Evolutionary conservation across 1,140 invertebrate genomes (phyloP), one percentile per base, ranked within the genome.

Genomic region (Macrostomum lignano): DNA sequence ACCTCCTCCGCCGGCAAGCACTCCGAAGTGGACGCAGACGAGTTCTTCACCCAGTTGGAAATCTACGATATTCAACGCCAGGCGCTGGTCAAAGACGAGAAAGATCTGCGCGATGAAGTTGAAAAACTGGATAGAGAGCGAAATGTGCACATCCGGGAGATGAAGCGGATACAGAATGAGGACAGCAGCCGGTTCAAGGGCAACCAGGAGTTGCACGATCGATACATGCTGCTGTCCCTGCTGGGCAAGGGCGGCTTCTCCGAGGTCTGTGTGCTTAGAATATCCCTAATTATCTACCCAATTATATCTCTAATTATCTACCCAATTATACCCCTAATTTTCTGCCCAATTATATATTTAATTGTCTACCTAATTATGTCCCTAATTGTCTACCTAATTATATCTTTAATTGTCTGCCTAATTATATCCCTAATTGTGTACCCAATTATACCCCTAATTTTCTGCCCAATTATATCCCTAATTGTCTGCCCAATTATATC

Each of bases 111-210:
- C 58, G 58, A 88, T 39, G 86, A 96, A 64, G 75, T 93, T 71
- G 88, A 98, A 55, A 93, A 94, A 57, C 66, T 98, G 44, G 88
- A 96, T 61, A 66, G 88, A 44, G 86, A 94, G 59, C 64, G 88
- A 49, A 94, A 96, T 67, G 67, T 98, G 40, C 88, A 98, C 61
- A 96, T 96, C 58, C 68, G 88, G 44, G 88, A 96, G 66, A 62
- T 96, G 42, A 96, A 96, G 64, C 68, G 88, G 49, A 94, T 96
- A 61, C 79, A 94, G 60, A 94, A 94, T 64, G 88, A 98, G 66
- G 88, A 93, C 64, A 79, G 82, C 62, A 72, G 73, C 44, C 58
- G 63, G 10, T 84, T 81, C 57, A 81, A 79, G 56, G 75, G 78
- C 62, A 73, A 81, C 60, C 72, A 72, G 42, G 72, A 78, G 49